These are phyloP conservation scores for Icerya purchasi DNA, from an alignment of 2,888 invertebrate species.

Conservation along the genomic window DNA sequence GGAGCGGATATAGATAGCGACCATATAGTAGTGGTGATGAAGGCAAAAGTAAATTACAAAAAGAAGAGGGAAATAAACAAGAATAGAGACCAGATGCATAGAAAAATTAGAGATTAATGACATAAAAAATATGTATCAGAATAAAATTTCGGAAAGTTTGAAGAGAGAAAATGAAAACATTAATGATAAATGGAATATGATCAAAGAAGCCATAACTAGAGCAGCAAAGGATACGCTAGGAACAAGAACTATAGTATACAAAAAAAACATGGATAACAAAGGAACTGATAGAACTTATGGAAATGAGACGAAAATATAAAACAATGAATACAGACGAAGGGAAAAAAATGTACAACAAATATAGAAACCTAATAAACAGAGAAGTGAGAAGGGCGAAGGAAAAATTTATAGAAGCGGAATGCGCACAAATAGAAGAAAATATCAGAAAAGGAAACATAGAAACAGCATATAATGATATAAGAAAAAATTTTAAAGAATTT, in stretches of 20 bases:
- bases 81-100: no score
- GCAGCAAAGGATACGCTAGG: not conserved
- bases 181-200: not conserved
- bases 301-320: not conserved
- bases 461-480: not conserved
- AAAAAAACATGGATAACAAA: not conserved
- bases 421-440: not conserved
- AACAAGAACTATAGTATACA: not conserved
- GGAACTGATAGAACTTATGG: not conserved
- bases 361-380: not conserved
- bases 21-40: not conserved
- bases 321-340: not conserved
- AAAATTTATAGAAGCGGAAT: not conserved
- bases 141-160: not conserved
- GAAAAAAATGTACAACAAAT: not conserved
- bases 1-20: not conserved
- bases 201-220: not conserved
- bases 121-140: not conserved
- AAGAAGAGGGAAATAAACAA: no score
- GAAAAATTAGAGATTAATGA: no score
- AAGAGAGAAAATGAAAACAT: not conserved
- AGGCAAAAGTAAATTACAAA: no score
- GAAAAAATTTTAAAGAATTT: no score
- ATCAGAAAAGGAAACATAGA: not conserved
- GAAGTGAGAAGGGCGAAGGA: not conserved